Percentiles rank a stretch among this genome's conserved stretches.
Evolutionary conservation across 1,140 invertebrate genomes (phyloP).

Genomic region (Ceratina japonica): DNA sequence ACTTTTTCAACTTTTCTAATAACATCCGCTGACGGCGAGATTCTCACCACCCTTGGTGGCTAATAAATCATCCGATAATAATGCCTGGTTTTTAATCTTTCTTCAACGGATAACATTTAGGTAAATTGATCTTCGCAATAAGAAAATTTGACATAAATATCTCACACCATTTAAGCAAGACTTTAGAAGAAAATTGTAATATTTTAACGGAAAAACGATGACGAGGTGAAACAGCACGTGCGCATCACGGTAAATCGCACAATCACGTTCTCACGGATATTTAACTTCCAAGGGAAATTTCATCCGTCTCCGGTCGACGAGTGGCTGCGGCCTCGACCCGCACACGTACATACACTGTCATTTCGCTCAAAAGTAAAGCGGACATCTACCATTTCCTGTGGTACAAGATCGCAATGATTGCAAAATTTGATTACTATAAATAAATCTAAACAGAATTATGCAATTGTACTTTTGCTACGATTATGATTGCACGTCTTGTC

Average conservation of each 20-base stretch:
- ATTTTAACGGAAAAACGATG: not conserved
- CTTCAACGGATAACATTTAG: not conserved
- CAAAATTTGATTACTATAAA: too few species aligned
- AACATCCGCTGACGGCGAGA: not conserved
- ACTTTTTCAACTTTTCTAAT: slow-evolving; percentile 28
- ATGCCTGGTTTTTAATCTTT: not conserved
- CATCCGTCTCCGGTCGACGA: slow-evolving; percentile 24
- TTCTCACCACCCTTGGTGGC: not conserved
- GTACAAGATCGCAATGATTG: too few species aligned
- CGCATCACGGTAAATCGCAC: slow-evolving; percentile 40
- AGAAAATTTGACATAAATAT: too few species aligned
- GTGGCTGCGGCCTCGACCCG: not conserved
- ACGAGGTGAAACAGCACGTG: not conserved
- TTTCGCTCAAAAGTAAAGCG: too few species aligned
- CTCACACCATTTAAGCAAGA: too few species aligned
- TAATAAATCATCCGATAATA: not conserved
- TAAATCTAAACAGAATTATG: too few species aligned
- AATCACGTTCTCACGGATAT: slow-evolving; percentile 56
- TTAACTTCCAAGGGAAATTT: slow-evolving; percentile 52
- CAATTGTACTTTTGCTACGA: too few species aligned
- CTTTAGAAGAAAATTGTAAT: too few species aligned
- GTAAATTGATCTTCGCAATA: not conserved
- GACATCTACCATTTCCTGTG: too few species aligned
- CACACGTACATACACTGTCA: slow-evolving; percentile 24
- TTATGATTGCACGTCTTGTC: too few species aligned